These are phyloP conservation scores for Caenorhabditis virilis DNA, from an alignment of 2,888 invertebrate genomes.

Conservation along the genomic window DNA sequence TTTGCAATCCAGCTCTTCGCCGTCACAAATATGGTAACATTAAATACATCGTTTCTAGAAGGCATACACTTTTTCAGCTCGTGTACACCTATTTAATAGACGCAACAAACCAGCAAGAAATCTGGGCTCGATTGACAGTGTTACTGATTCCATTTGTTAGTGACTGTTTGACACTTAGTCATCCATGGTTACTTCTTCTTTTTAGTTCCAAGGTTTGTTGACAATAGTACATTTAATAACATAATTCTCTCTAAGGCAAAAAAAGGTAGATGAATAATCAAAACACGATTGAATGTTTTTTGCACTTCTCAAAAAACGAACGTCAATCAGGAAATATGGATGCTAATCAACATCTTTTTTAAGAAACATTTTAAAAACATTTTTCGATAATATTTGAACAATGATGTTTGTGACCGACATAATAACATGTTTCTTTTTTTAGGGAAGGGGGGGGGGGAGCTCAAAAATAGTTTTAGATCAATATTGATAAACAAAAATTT, in stretches of 20 bases:
- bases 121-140: not conserved
- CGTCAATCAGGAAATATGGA: not conserved
- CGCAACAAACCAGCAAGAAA: not conserved
- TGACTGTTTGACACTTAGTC: conserved; percentile 30
- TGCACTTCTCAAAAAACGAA: not conserved
- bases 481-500: too few species aligned
- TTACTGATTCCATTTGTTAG: conserved; percentile 28
- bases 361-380: not conserved
- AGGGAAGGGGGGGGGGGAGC: too few species aligned
- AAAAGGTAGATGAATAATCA: too few species aligned
- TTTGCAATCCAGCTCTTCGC: not conserved
- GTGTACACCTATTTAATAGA: not conserved
- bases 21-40: not conserved
- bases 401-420: too few species aligned
- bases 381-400: not conserved
- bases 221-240: not conserved
- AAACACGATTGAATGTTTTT: too few species aligned
- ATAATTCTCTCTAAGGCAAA: too few species aligned
- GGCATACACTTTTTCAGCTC: not conserved
- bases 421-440: too few species aligned
- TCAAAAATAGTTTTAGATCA: too few species aligned
- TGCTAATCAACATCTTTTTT: not conserved
- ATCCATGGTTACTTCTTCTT: conserved; percentile 26
- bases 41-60: not conserved
- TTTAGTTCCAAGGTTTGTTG: conserved; percentile 24